Evolutionary conservation across 1,140 invertebrate genomes (phyloP).

Genomic region (Colletes latitarsis): DNA sequence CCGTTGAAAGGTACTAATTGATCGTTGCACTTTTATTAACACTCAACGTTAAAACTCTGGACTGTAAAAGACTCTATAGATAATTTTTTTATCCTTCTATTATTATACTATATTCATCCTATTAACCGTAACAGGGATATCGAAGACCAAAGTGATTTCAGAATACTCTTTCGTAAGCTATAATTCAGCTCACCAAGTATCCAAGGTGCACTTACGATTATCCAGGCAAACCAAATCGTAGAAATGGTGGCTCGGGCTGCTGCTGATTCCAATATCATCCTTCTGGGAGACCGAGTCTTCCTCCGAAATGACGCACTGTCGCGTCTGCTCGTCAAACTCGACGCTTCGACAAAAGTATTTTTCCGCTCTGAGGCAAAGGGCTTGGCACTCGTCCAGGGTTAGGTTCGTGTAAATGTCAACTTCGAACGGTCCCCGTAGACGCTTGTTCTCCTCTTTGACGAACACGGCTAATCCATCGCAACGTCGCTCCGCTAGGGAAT

Average conservation of each 20-base stretch:
- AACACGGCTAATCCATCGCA: constrained; percentile 93
- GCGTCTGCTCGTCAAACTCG: constrained; percentile 93
- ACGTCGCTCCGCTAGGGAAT: constrained; percentile 86
- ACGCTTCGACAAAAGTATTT: constrained; percentile 94
- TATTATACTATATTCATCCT: too few species aligned
- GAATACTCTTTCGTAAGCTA: not conserved
- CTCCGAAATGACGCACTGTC: constrained; percentile 92
- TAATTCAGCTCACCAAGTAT: not conserved
- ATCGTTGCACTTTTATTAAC: constrained; percentile 1
- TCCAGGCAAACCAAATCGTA: constrained; percentile 93
- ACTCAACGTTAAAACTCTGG: not conserved
- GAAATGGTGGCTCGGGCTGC: constrained; percentile 90
- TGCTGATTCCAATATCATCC: constrained; percentile 90
- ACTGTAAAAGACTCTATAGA: not conserved
- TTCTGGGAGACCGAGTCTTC: constrained; percentile 94
- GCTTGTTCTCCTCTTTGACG: constrained; percentile 93
- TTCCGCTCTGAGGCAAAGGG: constrained; percentile 88
- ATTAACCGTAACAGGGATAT: not conserved
- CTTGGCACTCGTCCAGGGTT: constrained; percentile 91
- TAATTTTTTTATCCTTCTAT: not conserved
- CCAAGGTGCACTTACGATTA: constrained; percentile 86
- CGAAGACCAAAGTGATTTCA: not conserved
- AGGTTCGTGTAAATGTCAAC: constrained; percentile 92
- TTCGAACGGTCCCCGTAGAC: constrained; percentile 92
- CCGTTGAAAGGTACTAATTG: constrained; percentile 31